A percentile compares a stretch with the other conserved stretches of the same genome.
These are phyloP conservation scores for Benthosema pterotum DNA, from an alignment of 2,797 vertebrate species.

Conservation along the genomic window DNA sequence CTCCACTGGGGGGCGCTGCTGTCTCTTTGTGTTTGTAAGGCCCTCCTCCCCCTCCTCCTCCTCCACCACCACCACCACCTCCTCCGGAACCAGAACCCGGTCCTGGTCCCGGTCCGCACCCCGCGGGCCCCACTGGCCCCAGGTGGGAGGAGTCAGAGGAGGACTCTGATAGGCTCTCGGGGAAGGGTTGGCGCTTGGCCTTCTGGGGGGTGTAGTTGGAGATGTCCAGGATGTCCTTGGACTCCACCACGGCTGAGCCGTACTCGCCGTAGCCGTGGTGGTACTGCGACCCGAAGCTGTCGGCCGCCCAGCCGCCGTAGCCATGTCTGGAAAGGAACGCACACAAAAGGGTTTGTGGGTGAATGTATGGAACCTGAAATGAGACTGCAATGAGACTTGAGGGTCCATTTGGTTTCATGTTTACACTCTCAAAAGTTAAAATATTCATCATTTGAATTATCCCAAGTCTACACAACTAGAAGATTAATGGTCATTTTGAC, in stretches of 20 bases:
- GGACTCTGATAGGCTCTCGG: slow-evolving; percentile 94
- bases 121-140: slow-evolving; percentile 74
- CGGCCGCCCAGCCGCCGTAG: slow-evolving; percentile 88
- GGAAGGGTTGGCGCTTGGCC: slow-evolving; percentile 91
- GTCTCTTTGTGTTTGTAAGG: slow-evolving; percentile 71
- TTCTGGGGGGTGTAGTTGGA: slow-evolving; percentile 99
- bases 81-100: too few species aligned
- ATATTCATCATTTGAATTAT: too few species aligned
- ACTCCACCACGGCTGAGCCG: slow-evolving; percentile 83
- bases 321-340: slow-evolving; percentile 78
- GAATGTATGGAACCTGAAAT: too few species aligned
- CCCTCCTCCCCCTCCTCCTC: slow-evolving; percentile 60
- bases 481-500: too few species aligned
- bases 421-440: too few species aligned
- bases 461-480: too few species aligned
- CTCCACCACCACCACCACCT: slow-evolving; percentile 42
- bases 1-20: slow-evolving; percentile 38
- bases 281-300: slow-evolving; percentile 90
- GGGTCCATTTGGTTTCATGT: too few species aligned
- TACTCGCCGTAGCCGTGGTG: slow-evolving; percentile 92
- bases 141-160: slow-evolving; percentile 97
- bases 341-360: too few species aligned
- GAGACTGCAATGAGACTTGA: too few species aligned
- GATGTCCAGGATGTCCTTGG: slow-evolving; percentile 98
- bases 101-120: slow-evolving; percentile 65